Conservation (phyloP, 2,888 invertebrate genomes). For the Mesorhabditis belari region DNA sequence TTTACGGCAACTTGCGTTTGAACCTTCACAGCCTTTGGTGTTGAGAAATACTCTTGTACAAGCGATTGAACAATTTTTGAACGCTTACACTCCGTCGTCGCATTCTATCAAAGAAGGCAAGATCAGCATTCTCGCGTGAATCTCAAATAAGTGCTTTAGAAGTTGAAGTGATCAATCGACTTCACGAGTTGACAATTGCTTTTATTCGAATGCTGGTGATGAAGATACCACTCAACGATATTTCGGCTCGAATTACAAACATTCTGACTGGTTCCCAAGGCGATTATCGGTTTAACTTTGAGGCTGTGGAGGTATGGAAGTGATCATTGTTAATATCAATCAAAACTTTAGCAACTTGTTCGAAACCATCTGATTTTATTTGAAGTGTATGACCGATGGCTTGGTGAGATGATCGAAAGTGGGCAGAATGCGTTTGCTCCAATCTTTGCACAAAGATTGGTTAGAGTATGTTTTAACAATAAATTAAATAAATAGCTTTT, state of each 20-base stretch:
- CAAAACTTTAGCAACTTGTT: constrained; percentile 63
- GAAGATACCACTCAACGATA: constrained; percentile 11
- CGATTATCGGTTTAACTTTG: constrained; percentile 55
- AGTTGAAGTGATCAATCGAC: background rate
- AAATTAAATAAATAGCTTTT: background rate
- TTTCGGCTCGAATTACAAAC: constrained; percentile 22
- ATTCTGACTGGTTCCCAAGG: constrained; percentile 26
- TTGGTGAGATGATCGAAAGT: constrained; percentile 76
- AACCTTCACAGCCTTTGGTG: background rate
- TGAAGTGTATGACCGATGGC: constrained; percentile 74
- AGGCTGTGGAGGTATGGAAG: constrained; percentile 76
- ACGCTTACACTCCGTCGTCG: background rate
- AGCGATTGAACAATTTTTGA: background rate
- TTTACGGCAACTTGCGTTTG: background rate
- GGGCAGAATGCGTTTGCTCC: constrained; percentile 68
- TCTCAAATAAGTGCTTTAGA: too few relatives aligned
- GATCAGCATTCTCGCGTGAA: too few relatives aligned
- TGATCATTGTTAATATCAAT: background rate
- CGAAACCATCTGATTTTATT: constrained; percentile 71
- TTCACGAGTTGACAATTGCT: background rate
- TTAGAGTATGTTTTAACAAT: constrained; percentile 3
- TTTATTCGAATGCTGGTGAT: constrained; percentile 32
- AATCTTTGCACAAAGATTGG: constrained; percentile 72
- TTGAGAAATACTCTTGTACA: background rate
- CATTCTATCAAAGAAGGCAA: background rate